These are phyloP conservation scores for Orientallactaga sibirica DNA, from an alignment of 2,797 vertebrate genomes.

Conservation along the genomic window DNA sequence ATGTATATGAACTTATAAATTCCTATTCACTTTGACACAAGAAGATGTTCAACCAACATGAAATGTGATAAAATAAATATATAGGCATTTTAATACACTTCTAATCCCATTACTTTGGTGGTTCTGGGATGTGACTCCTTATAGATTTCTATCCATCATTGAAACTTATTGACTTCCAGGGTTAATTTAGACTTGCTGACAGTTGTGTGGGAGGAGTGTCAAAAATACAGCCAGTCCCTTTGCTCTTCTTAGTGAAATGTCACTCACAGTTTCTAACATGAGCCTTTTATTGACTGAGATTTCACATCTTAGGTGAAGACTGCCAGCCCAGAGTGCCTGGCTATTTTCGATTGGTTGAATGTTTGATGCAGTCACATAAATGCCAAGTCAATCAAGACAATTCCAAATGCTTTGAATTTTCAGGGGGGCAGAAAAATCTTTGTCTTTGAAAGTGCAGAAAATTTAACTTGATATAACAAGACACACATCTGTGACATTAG, in stretches of 20 bases:
- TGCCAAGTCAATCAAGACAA: slow-evolving; percentile 70
- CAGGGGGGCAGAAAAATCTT: slow-evolving; percentile 69
- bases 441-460: slow-evolving; percentile 59
- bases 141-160: slow-evolving; percentile 70
- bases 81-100: slow-evolving; percentile 33
- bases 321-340: slow-evolving; percentile 49
- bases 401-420: slow-evolving; percentile 75
- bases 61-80: slow-evolving; percentile 22
- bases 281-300: slow-evolving; percentile 75
- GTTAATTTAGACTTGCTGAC: slow-evolving; percentile 84
- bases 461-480: slow-evolving; percentile 27
- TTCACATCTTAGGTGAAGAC: slow-evolving; percentile 65
- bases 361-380: slow-evolving; percentile 77
- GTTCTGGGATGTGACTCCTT: slow-evolving; percentile 36
- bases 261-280: slow-evolving; percentile 70
- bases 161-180: slow-evolving; percentile 77
- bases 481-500: slow-evolving; percentile 36
- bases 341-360: slow-evolving; percentile 65
- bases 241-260: slow-evolving; percentile 78
- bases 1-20: not conserved
- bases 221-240: slow-evolving; percentile 81
- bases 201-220: slow-evolving; percentile 79
- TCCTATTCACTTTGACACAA: not conserved
- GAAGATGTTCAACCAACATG: slow-evolving; percentile 40
- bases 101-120: slow-evolving; percentile 3